Base-by-base conservation (phyloP, 1,140 invertebrate genomes). In the Drosophila arawakana region DNA sequence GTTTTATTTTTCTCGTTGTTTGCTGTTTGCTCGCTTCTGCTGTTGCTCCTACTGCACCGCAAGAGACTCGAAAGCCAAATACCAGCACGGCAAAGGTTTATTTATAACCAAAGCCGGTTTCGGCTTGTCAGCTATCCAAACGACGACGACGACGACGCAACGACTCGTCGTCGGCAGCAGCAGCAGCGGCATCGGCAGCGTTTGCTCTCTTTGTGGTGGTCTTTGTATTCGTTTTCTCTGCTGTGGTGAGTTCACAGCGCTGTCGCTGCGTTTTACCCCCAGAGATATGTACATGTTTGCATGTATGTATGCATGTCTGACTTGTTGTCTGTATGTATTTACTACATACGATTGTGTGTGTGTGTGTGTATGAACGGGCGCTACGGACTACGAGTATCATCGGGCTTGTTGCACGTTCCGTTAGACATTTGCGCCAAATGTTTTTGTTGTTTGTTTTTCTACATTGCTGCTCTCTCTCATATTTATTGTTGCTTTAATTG, bases 61-160 rank as follows among this genome's bases (percentile, higher is more conserved):
- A 79, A 81, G 81, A 84, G 76, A 79, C 76, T 70, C 76, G 41
- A 75, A 79, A 80, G 76, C 62, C 77, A 81, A 85, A 85, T 85
- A 85, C 71, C 79, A 74, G 70, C 63, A 67, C 69, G 44, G 77
- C 67, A 62, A 76, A 66, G 60, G 71, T 80, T 86, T 90, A 90
- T 83, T 90, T 90, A 80, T 81, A 79, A 73, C 68, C 73, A 80
- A 90, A 88, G 86, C 86, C 86, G 86, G 86, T 90, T 90, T 84
- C 67, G 54, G 60, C 44, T 72, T 76, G 69, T 76, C 73, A 74
- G 60, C 52, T 11, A 59, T 62, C 55, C 62, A 73, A 43, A 35
- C 43, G 44, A 50, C 47, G 47, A 54, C 37, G 70, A 59, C 39
- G 39, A 41, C 39, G 39, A 43, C 25, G 25, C 41, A 43, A 43